Evolutionary conservation across 2,113 vertebrate species (phyloP).

Genomic region (Podarcis cretensis): DNA sequence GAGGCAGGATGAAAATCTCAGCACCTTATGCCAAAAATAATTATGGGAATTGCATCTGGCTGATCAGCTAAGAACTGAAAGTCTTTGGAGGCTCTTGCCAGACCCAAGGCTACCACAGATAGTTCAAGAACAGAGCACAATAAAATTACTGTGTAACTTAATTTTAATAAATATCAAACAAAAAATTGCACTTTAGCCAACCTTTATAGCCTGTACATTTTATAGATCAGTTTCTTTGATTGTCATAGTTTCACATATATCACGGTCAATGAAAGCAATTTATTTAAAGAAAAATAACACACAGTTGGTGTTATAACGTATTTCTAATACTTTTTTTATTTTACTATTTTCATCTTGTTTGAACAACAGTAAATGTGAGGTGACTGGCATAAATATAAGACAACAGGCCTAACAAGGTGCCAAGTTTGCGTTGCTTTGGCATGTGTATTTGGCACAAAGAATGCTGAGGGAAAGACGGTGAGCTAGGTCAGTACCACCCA

Average conservation of each 20-base stretch:
- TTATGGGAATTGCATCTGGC: not conserved
- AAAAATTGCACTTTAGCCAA: not conserved
- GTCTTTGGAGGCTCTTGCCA: not conserved
- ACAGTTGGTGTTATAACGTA: not conserved
- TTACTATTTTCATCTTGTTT: not conserved
- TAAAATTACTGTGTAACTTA: not conserved
- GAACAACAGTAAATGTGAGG: not conserved
- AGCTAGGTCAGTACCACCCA: too few species aligned
- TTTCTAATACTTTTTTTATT: too few species aligned
- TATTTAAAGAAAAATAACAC: not conserved
- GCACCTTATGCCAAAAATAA: not conserved
- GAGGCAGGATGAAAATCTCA: not conserved
- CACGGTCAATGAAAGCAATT: not conserved
- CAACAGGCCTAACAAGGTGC: not conserved
- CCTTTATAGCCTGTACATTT: not conserved
- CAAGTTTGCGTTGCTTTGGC: not conserved
- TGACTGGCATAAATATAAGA: not conserved
- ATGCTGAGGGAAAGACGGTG: not conserved
- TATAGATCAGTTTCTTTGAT: not conserved
- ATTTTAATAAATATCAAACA: constrained; percentile 16
- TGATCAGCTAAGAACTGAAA: not conserved
- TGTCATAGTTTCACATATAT: not conserved
- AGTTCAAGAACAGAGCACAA: not conserved
- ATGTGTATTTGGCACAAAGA: not conserved
- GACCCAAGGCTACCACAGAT: not conserved